A percentile compares a stretch with the other conserved stretches of the same genome.
Conservation (phyloP, 2,888 invertebrate genomes). For the Acanthopleura granulata region DNA sequence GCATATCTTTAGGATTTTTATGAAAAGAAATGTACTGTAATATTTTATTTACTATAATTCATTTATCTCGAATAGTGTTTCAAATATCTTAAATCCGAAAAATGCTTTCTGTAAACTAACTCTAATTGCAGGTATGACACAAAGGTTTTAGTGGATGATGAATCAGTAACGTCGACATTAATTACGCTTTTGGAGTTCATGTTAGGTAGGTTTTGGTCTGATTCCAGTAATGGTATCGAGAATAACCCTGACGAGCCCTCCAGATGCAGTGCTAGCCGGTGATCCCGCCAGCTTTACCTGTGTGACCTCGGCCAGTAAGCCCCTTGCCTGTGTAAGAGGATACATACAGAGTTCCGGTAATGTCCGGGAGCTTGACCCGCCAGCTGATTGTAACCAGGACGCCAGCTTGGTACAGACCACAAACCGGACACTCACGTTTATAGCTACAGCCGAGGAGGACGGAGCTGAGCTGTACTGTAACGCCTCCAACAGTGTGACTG, state of each 20-base stretch:
- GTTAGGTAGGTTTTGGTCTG: too few relatives aligned
- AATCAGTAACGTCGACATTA: too few relatives aligned
- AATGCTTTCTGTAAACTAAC: too few relatives aligned
- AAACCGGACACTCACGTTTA: not conserved
- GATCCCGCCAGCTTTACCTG: not conserved
- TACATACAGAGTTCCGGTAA: not conserved
- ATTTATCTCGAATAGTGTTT: too few relatives aligned
- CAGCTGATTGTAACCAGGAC: not conserved
- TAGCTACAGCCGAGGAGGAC: not conserved
- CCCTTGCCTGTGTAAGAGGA: not conserved
- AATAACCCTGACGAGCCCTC: not conserved
- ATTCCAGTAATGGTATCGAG: not conserved
- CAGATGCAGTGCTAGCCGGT: not conserved
- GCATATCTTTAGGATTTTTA: too few relatives aligned
- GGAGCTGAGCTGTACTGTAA: not conserved
- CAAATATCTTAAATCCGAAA: too few relatives aligned
- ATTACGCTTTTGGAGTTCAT: too few relatives aligned
- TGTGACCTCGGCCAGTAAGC: not conserved
- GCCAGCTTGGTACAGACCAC: not conserved
- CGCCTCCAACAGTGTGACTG: not conserved
- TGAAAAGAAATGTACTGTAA: too few relatives aligned
- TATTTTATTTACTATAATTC: too few relatives aligned
- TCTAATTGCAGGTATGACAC: too few relatives aligned
- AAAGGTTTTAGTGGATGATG: too few relatives aligned
- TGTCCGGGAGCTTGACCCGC: not conserved